Base-by-base conservation (phyloP, 2,888 invertebrate genomes). In the Notocelia uddmanniana region DNA sequence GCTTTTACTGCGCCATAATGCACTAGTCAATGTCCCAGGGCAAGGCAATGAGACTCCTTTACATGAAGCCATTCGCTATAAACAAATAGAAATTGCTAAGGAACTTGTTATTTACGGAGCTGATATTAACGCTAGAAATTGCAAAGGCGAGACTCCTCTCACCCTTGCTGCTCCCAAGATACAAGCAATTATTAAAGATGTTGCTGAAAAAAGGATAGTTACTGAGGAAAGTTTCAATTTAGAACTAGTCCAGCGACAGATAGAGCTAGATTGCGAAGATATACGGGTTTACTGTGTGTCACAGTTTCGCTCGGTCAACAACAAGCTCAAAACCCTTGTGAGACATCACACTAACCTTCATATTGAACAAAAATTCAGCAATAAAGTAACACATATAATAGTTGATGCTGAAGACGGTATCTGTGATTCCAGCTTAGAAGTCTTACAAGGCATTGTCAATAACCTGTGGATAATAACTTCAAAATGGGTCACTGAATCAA, bases 41-140 rank as follows among this genome's bases (percentile, higher is more conserved):
- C 86, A 85, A 59, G 87, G 94, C 2, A 95, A 95, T 69, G 95
- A 95, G 78, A 96, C 96, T 13, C 95, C 96, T 0, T 85, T 97
- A 45, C 96, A 96, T 74, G 96, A 96, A 81, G 96, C 96, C 2
- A 93, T 95, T 0, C 78, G 90, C 57, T 92, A 89, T 64, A 88
- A 94, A 37, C 86, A 91, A 55, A 73, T 85, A n/a, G 89, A 92
- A 19, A 94, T 95, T 73, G 94, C 95, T 0, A 85, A 89, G 60
- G 89, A 96, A 71, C 87, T 97, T 3, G 89, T 96, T 2, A 88
- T 86, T 8, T 85, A 94, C 74, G 95, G 96, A 34, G 96, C 96
- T 0, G 89, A 91, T 77, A 81, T 88, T 13, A 83, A 94, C 54
- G 87, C 92, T 5, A 90, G 94, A 50, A 95, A 96, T 75, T 87